These are phyloP conservation scores for Meiosimyza platycephala DNA, from an alignment of 2,888 invertebrate species.

Conservation along the genomic window DNA sequence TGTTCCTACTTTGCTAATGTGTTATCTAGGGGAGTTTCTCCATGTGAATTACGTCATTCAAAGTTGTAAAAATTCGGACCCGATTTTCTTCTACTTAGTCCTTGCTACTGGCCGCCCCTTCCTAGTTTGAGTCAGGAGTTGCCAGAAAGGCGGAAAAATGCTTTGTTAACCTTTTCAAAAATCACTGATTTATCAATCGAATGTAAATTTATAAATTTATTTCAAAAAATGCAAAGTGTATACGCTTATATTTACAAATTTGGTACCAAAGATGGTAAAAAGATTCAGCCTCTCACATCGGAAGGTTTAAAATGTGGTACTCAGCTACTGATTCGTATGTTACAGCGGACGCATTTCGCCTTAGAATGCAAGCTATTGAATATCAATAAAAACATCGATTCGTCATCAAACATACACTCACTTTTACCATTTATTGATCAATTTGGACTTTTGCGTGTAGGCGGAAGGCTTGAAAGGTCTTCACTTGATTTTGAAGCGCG, in stretches of 20 bases:
- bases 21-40: conserved; percentile 27
- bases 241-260: conserved; percentile 4
- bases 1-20: too few relatives aligned
- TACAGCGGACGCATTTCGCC: conserved; percentile 3
- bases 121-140: too few relatives aligned
- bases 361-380: not conserved
- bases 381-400: not conserved
- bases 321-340: conserved; percentile 1
- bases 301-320: conserved; percentile 16
- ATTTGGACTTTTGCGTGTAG: conserved; percentile 35
- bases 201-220: conserved; percentile 8
- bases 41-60: conserved; percentile 26
- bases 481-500: conserved; percentile 27
- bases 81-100: conserved; percentile 14
- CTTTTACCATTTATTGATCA: conserved; percentile 19
- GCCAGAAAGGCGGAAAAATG: too few relatives aligned
- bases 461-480: conserved; percentile 34
- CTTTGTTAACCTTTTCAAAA: not conserved
- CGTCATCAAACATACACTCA: not conserved
- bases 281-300: not conserved
- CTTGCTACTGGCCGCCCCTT: conserved; percentile 14
- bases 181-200: not conserved
- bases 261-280: not conserved
- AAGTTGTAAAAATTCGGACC: conserved; percentile 27
- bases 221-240: not conserved